Conservation (phyloP, 1,140 invertebrate genomes). For the Zaprionus camerounensis region DNA sequence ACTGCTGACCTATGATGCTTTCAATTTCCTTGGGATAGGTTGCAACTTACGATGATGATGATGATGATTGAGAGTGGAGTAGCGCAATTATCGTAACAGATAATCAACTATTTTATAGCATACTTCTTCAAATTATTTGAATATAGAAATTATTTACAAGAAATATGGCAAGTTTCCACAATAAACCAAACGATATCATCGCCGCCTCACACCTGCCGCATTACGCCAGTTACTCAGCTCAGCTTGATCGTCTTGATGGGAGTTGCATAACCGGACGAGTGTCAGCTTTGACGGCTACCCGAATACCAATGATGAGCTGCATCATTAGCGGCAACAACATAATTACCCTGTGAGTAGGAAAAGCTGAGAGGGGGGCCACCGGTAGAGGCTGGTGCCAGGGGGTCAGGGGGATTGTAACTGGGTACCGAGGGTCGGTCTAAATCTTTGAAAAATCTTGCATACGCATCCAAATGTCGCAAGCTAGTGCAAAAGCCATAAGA, state of each 20-base stretch:
- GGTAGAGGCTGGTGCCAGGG: background rate
- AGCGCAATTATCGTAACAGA: background rate
- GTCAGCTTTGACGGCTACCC: slow-evolving; percentile 35
- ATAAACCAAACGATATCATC: background rate
- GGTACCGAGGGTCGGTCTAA: slow-evolving; percentile 19
- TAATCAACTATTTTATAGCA: background rate
- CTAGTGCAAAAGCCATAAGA: slow-evolving; percentile 61
- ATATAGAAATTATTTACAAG: background rate
- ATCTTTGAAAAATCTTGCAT: slow-evolving; percentile 57
- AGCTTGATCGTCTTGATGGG: slow-evolving; percentile 30
- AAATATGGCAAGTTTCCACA: background rate
- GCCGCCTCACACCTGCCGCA: slow-evolving; percentile 14
- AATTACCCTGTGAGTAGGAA: slow-evolving; percentile 73
- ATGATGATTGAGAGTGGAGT: background rate
- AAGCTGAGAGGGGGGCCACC: slow-evolving; percentile 15
- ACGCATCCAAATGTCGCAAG: slow-evolving; percentile 51
- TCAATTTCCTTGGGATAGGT: slow-evolving; percentile 15
- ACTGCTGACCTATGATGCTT: slow-evolving; percentile 14
- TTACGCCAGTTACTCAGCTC: background rate
- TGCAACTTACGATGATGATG: background rate
- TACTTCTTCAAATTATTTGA: background rate
- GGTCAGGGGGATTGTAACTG: background rate
- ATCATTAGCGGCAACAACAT: slow-evolving; percentile 75
- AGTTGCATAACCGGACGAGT: slow-evolving; percentile 62
- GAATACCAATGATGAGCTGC: slow-evolving; percentile 61